Conservation (phyloP, 2,888 invertebrate species). For the Phaedon cochleariae region DNA sequence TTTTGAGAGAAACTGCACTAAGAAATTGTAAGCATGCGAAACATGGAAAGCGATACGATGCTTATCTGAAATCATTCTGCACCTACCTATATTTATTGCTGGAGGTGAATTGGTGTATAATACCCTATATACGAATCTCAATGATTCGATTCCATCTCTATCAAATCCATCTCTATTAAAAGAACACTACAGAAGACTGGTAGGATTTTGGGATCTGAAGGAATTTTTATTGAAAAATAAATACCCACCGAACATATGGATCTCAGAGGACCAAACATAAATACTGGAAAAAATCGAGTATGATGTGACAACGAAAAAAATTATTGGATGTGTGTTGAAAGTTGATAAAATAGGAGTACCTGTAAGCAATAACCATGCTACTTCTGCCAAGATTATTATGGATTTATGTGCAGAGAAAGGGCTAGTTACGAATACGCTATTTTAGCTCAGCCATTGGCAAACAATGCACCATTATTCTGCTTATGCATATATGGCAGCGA, state of each 20-base stretch:
- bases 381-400: neutral
- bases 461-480: constrained; percentile 31
- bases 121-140: too few species aligned
- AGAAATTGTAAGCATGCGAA: too few species aligned
- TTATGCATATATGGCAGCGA: constrained; percentile 32
- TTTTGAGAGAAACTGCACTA: too few species aligned
- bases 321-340: neutral
- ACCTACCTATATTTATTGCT: too few species aligned
- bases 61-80: too few species aligned
- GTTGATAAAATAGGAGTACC: neutral
- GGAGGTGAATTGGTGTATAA: too few species aligned
- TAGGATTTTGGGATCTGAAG: too few species aligned
- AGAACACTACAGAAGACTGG: too few species aligned
- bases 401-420: neutral
- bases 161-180: too few species aligned
- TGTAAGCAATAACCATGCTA: neutral
- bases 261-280: neutral
- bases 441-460: constrained; percentile 29
- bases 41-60: too few species aligned
- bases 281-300: constrained; percentile 1
- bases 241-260: neutral
- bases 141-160: too few species aligned
- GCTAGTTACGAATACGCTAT: constrained; percentile 20
- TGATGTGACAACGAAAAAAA: neutral
- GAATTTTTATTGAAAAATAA: too few species aligned